phyloP scores from a whole-genome alignment of 2,797 vertebrate genomes.

The Anabacerthia variegaticeps region DNA sequence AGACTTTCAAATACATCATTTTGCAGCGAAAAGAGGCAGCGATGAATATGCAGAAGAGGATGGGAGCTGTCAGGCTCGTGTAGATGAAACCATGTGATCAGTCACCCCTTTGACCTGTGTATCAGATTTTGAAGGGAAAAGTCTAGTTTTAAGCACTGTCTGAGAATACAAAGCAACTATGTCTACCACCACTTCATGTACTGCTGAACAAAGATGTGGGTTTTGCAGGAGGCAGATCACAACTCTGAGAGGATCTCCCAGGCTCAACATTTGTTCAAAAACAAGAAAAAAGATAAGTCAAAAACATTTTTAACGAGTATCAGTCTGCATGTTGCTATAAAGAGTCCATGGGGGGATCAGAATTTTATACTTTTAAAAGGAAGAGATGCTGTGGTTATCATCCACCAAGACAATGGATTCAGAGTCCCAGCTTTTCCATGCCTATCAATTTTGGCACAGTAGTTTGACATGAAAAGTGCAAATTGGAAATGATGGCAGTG shows the following conservation, averaged over 20 bases:
- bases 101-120: background rate
- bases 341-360: background rate
- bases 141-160: slow-evolving; percentile 9
- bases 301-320: slow-evolving; percentile 1
- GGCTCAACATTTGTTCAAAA: slow-evolving; percentile 26
- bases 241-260: slow-evolving; percentile 28
- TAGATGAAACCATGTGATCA: background rate
- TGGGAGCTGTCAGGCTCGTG: background rate
- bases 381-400: background rate
- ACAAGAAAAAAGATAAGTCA: background rate
- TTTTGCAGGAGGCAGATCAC: slow-evolving; percentile 51
- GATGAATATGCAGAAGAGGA: slow-evolving; percentile 59
- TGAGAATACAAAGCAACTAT: slow-evolving; percentile 58
- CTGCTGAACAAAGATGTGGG: slow-evolving; percentile 40
- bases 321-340: background rate
- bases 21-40: slow-evolving; percentile 1
- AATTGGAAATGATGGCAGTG: background rate
- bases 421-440: background rate
- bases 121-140: slow-evolving; percentile 53
- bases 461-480: background rate
- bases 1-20: slow-evolving; percentile 59
- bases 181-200: background rate
- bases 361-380: slow-evolving; percentile 2
- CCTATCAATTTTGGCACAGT: slow-evolving; percentile 22
- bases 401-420: background rate